Base-by-base conservation (phyloP, 2,888 invertebrate species). In the Lithophane socia region DNA sequence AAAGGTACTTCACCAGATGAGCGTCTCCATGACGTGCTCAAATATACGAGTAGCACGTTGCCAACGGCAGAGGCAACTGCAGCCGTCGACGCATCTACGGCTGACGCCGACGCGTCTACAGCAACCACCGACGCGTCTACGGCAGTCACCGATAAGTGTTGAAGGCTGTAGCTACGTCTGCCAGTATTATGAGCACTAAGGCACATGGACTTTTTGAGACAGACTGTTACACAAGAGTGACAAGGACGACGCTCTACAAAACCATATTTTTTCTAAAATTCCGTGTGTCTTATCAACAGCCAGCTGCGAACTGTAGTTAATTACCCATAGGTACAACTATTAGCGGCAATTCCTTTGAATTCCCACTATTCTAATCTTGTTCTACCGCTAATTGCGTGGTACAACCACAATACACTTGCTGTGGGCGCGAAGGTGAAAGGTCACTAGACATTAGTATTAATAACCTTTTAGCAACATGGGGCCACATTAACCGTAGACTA, bases 401-500 rank as follows among this genome's bases (percentile, higher is more conserved):
- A 42, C 18, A 9, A 58, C 66, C 82, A 42, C 77, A 52, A 18
- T 54, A 65, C 79, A 60, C n/a, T n/a, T 44, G 78, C 49, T 64
- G n/a, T 24, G 58, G 13, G 77, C 42, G 24, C n/a, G n/a, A 8
- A 80, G 80, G 85, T 80, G 47, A 81, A 60, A 73, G 80, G 65
- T 84, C 73, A 84, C 63, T 37, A 49, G 24, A 18, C 64, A 72
- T 80, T 78, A 60, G 63, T 58, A 64, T 80, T 73, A 68, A 84
- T 67, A n/a, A 64, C 47, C 24, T 44, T 49, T 49, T 56, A 44
- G 44, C 18, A 21, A 24, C 0, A 21, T 21, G 18, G 21, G 21
- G 10, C 58, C 37, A 49, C 21, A 21, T 13, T 24, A 54, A 70
- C 29, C 21, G 18, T 29, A 49, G 12, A 29, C 1, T 8, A 16